Base-by-base conservation (phyloP, 2,113 vertebrate species). In the Hylia prasina region DNA sequence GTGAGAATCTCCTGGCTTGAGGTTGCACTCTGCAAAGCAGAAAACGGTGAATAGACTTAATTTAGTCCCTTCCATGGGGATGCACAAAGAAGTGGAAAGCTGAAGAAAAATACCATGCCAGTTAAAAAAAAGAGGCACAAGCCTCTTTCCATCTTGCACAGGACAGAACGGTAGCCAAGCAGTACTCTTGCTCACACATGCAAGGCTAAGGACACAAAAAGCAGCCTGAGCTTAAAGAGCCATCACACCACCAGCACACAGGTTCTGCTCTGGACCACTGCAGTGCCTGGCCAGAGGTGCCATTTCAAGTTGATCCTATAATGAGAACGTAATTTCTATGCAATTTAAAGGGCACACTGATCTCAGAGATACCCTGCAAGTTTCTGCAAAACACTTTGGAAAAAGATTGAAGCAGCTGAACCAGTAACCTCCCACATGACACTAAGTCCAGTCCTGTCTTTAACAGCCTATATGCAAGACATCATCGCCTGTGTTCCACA, bases 381-480 rank as follows among this genome's bases (percentile, higher is more conserved):
- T 44, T 77, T 54, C 82, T 72, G 78, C 69, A 80, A 40, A 79
- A 33, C 33, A 42, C 47, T 44, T 17, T 7, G 30, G 66, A 35
- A 58, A 16, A 76, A 77, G 31, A 69, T 0, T 1, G 3, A 76
- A 28, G 51, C 22, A 51, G 58, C 61, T 28, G 70, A 75, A 22
- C 21, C 25, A 51, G 24, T 35, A 17, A 69, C 25, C 60, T 57
- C 33, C 23, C 28, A 15, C 30, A 4, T 0, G 0, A 82, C 48
- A 31, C 35, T 2, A 13, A 56, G 19, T 56, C 7, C 66, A 24
- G 33, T 14, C 69, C 51, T 12, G 3, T 27, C 86, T 54, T 20
- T 42, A 66, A 57, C 37, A 35, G 17, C 0, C 16, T 5, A 2
- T 2, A 5, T 1, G 0, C 30, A 31, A n/a, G 47, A 28, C 42